Conservation (phyloP, 2,113 vertebrate genomes). For the Herpetotheres cachinnans region DNA sequence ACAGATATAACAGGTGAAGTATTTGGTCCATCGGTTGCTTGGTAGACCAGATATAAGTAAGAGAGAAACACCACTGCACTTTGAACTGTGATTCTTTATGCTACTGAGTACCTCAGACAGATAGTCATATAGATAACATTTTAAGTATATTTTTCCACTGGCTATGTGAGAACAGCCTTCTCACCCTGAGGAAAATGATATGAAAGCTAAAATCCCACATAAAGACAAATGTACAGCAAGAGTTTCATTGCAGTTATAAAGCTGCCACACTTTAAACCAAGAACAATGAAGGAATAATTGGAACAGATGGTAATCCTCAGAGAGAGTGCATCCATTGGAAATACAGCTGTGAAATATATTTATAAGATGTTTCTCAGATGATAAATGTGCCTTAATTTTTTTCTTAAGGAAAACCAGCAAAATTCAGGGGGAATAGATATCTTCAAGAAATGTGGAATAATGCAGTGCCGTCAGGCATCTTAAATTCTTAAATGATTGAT, state of each 20-base stretch:
- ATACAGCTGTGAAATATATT: constrained; percentile 65
- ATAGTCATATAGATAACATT: neutral
- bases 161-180: neutral
- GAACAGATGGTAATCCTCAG: constrained; percentile 68
- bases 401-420: constrained; percentile 45
- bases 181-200: neutral
- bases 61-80: neutral
- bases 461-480: neutral
- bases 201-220: neutral
- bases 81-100: neutral
- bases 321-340: constrained; percentile 48
- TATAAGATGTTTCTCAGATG: constrained; percentile 44
- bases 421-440: constrained; percentile 7
- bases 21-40: neutral
- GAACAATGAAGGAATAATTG: constrained; percentile 70
- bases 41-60: neutral
- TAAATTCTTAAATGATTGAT: neutral
- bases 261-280: constrained; percentile 55
- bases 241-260: constrained; percentile 61
- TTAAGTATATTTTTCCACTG: neutral
- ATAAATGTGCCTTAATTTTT: constrained; percentile 32
- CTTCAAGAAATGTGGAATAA: constrained; percentile 21
- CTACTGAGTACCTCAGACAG: neutral
- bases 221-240: constrained; percentile 30
- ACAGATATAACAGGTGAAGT: neutral